Conservation (phyloP, 2,888 invertebrate genomes). For the Folsomia manolachei region DNA sequence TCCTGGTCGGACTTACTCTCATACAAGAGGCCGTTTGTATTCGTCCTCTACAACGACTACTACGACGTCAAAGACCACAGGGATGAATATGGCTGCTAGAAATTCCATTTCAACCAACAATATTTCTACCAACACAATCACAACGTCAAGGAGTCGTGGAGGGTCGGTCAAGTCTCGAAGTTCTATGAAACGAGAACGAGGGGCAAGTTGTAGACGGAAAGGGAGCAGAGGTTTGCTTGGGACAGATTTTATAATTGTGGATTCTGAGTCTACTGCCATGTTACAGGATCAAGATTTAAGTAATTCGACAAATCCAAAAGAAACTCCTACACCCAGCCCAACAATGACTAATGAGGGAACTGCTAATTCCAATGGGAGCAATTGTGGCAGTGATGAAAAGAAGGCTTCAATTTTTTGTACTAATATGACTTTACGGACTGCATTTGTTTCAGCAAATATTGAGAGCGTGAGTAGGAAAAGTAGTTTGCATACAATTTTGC, state of each 20-base stretch:
- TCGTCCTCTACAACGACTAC: conserved; percentile 1
- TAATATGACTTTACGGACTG: conserved; percentile 2
- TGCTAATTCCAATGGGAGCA: background rate
- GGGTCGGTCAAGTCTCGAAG: conserved; percentile 29
- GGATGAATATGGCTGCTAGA: background rate
- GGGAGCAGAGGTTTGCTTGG: conserved; percentile 31
- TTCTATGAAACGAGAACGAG: conserved; percentile 28
- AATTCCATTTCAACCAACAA: conserved; percentile 31
- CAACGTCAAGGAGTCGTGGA: background rate
- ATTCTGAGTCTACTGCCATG: conserved; percentile 35
- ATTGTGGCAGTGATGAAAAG: background rate
- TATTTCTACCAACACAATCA: conserved; percentile 25
- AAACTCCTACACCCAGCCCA: conserved; percentile 14
- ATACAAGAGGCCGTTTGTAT: background rate
- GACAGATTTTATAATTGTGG: conserved; percentile 34
- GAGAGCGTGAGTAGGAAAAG: background rate
- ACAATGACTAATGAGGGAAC: conserved; percentile 11
- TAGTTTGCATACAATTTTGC: conserved; percentile 31
- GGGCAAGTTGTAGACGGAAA: conserved; percentile 18
- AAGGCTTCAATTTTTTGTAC: conserved; percentile 1
- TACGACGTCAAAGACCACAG: background rate
- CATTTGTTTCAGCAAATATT: background rate
- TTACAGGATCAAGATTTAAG: conserved; percentile 28
- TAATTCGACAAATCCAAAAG: conserved; percentile 29
- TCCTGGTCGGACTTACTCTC: conserved; percentile 10